Evolutionary conservation across 2,113 vertebrate genomes (phyloP).

Genomic region (Varanus salvator): DNA sequence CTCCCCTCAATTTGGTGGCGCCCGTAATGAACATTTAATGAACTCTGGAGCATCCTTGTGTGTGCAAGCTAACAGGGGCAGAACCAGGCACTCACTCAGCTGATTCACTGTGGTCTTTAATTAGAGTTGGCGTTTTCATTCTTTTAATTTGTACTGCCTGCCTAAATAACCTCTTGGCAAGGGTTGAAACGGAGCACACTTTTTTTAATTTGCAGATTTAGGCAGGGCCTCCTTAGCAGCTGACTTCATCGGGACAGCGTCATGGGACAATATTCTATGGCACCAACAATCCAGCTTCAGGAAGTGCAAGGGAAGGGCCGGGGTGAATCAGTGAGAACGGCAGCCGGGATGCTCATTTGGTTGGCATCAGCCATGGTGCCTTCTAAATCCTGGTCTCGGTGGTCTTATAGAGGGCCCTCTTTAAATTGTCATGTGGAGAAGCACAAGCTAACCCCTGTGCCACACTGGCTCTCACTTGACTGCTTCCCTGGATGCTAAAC

Average conservation of each 20-base stretch:
- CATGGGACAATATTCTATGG: constrained; percentile 56
- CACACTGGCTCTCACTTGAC: not conserved
- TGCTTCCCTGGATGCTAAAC: not conserved
- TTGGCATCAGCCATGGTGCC: no score
- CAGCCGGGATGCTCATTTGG: not conserved
- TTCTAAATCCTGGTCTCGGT: no score
- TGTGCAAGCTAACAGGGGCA: constrained; percentile 69
- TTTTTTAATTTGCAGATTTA: constrained; percentile 61
- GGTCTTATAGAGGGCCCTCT: no score
- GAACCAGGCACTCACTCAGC: constrained; percentile 29
- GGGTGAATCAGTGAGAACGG: not conserved
- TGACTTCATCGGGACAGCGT: constrained; percentile 54
- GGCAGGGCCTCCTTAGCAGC: constrained; percentile 60
- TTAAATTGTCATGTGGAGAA: no score
- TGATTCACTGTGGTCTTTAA: constrained; percentile 66
- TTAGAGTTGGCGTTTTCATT: constrained; percentile 70
- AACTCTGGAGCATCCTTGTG: constrained; percentile 53
- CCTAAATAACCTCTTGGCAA: constrained; percentile 73
- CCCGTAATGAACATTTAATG: constrained; percentile 58
- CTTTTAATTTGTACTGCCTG: constrained; percentile 75
- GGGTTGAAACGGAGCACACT: constrained; percentile 64
- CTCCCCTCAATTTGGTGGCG: constrained; percentile 38
- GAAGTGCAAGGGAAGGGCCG: not conserved
- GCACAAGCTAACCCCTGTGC: no score
- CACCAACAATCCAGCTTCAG: not conserved